Base-by-base conservation (phyloP, 2,113 vertebrate species). In the Glaucidium brasilianum region DNA sequence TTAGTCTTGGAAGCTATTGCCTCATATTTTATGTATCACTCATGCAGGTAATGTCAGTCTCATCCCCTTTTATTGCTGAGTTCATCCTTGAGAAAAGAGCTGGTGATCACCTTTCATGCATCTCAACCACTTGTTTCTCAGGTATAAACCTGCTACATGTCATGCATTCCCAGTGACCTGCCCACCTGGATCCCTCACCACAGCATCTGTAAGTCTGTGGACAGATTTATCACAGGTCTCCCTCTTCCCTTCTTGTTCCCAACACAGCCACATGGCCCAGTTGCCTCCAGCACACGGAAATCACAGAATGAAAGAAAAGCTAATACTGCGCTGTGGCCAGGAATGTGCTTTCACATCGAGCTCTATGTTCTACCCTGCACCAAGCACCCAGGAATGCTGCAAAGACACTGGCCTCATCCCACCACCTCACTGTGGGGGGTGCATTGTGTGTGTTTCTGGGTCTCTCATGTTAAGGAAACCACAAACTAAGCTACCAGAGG, bases 241-340 rank as follows among this genome's bases (percentile, higher is more conserved):
- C 21, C 10, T 15, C 32, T 30, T 32, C 18, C 10, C 26, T 79
- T 34, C 52, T 67, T 47, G 49, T 32, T 68, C 17, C 11, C 10
- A 12, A 39, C 32, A 29, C 8, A 77, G 4, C 14, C 34, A 21
- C 0, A 0, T 10, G 23, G 26, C 19, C 19, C 74, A 55, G 20
- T 2, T 63, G 50, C 50, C 81, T 60, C 45, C 1, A 1, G 29
- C 27, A 55, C 0, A 21, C 3, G 21, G 29, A 83, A 92, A 75
- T 20, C 2, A 1, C 12, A 45, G 52, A 60, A 66, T 26, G 41
- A 69, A 77, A 78, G n/a, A 49, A 80, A 92, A 89, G 8, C 19
- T 18, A 53, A 16, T 58, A 26, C 11, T 37, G 12, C 20, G 16
- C n/a, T 5, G 25, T 34, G n/a, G 45, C 41, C 60, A 56, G 50